Conservation (phyloP, 2,797 vertebrate genomes). For the Ataeniobius toweri region DNA sequence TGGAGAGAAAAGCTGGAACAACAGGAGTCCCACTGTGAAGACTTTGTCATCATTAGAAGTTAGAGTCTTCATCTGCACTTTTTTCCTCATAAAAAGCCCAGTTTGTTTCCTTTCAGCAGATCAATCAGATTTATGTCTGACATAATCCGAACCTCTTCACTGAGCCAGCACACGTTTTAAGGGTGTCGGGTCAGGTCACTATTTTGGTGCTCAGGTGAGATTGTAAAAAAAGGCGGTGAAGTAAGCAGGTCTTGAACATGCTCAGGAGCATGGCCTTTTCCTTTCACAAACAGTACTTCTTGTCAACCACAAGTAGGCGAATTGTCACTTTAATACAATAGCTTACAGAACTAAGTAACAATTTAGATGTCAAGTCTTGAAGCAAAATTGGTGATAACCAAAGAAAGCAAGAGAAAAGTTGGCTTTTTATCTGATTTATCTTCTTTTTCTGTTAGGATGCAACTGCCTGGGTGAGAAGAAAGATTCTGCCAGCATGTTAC, state of each 20-base stretch:
- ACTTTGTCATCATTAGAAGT: background rate
- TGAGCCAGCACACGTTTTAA: background rate
- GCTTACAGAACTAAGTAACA: constrained; percentile 43
- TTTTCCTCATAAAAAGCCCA: background rate
- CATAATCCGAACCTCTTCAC: background rate
- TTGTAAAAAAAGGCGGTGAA: background rate
- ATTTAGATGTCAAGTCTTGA: constrained; percentile 64
- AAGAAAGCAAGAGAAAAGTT: constrained; percentile 29
- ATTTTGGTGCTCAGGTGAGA: background rate
- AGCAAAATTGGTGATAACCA: constrained; percentile 41
- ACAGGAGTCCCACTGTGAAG: background rate
- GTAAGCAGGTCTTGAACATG: background rate
- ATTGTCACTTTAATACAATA: constrained; percentile 57
- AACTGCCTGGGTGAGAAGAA: constrained; percentile 24
- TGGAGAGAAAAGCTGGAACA: background rate
- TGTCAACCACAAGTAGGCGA: constrained; percentile 46
- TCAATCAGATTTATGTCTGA: background rate
- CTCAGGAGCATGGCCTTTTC: background rate
- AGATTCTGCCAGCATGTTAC: constrained; percentile 26
- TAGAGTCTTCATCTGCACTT: background rate
- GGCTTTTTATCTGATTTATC: constrained; percentile 16
- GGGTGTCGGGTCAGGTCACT: background rate
- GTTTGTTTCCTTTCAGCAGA: background rate
- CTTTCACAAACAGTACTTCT: constrained; percentile 33
- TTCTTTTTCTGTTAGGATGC: constrained; percentile 17